phyloP scores from a whole-genome alignment of 2,113 vertebrate genomes.

The Pagrus major region DNA sequence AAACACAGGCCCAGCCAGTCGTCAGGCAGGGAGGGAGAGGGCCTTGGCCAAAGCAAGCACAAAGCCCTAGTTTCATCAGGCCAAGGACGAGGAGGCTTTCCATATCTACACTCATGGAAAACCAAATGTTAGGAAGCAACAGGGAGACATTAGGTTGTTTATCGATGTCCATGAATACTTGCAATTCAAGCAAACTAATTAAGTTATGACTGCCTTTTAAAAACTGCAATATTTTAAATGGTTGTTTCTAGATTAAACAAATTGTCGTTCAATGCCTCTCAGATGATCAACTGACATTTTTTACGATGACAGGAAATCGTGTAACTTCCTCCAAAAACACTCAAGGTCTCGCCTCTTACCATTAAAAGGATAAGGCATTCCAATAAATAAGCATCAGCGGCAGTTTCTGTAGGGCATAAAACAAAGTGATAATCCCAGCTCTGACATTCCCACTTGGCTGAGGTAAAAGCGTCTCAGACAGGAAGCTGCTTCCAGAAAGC shows the following conservation, averaged over 20 bases:
- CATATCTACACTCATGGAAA: slow-evolving; percentile 76
- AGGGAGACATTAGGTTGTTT: slow-evolving; percentile 63
- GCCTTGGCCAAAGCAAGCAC: slow-evolving; percentile 80
- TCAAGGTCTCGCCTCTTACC: background rate
- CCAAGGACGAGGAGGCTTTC: slow-evolving; percentile 75
- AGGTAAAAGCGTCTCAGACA: slow-evolving; percentile 43
- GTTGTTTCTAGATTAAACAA: slow-evolving; percentile 37
- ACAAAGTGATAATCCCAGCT: slow-evolving; percentile 50
- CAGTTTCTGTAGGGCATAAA: slow-evolving; percentile 22
- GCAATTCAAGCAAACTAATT: slow-evolving; percentile 58
- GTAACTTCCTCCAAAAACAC: slow-evolving; percentile 41
- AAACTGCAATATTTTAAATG: slow-evolving; percentile 38
- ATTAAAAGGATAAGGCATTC: slow-evolving; percentile 48
- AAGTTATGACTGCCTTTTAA: slow-evolving; percentile 24
- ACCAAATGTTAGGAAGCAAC: slow-evolving; percentile 65
- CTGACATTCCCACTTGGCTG: slow-evolving; percentile 42
- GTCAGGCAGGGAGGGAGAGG: slow-evolving; percentile 67
- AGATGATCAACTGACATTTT: background rate
- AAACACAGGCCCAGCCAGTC: slow-evolving; percentile 76
- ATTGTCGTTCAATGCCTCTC: slow-evolving; percentile 15
- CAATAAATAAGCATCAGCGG: slow-evolving; percentile 34
- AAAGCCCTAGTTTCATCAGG: slow-evolving; percentile 74
- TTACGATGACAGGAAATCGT: slow-evolving; percentile 35
- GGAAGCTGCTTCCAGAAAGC: slow-evolving; percentile 49
- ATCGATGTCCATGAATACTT: slow-evolving; percentile 67